A percentile compares a stretch with the other conserved stretches of the same genome.
Evolutionary conservation across 2,113 vertebrate species (phyloP).

Genomic region (Bolborhynchus lineola): DNA sequence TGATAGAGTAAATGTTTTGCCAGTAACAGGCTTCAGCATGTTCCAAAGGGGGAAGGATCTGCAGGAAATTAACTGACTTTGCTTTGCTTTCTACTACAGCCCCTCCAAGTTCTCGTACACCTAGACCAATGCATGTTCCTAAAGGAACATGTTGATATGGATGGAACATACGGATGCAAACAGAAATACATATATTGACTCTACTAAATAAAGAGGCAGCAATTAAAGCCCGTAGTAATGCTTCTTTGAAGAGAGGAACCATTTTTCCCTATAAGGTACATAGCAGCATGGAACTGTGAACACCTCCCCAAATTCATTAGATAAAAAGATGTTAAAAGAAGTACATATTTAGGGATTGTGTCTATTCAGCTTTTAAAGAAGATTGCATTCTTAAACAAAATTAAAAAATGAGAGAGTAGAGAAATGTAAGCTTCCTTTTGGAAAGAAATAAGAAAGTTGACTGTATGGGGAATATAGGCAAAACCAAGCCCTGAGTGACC

Average conservation of each 20-base stretch:
- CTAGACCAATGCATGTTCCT: neutral
- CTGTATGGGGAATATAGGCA: neutral
- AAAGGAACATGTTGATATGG: neutral
- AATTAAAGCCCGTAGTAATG: neutral
- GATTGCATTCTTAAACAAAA: neutral
- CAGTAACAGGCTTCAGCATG: neutral
- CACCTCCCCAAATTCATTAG: neutral
- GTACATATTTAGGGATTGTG: neutral
- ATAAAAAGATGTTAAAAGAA: neutral
- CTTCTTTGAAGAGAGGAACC: neutral
- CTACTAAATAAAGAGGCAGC: neutral
- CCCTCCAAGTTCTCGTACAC: neutral
- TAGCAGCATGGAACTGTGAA: neutral
- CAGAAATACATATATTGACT: neutral
- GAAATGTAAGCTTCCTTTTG: neutral
- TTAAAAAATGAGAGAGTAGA: neutral
- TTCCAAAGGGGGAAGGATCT: neutral
- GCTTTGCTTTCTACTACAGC: neutral
- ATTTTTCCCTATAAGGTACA: neutral
- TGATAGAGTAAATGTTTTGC: neutral
- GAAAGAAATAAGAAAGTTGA: neutral
- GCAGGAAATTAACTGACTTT: neutral
- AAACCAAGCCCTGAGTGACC: neutral
- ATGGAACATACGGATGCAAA: neutral
- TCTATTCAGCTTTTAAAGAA: constrained; percentile 12